These are phyloP conservation scores for Dryobotodes eremita DNA, from an alignment of 2,888 invertebrate genomes.

Conservation along the genomic window DNA sequence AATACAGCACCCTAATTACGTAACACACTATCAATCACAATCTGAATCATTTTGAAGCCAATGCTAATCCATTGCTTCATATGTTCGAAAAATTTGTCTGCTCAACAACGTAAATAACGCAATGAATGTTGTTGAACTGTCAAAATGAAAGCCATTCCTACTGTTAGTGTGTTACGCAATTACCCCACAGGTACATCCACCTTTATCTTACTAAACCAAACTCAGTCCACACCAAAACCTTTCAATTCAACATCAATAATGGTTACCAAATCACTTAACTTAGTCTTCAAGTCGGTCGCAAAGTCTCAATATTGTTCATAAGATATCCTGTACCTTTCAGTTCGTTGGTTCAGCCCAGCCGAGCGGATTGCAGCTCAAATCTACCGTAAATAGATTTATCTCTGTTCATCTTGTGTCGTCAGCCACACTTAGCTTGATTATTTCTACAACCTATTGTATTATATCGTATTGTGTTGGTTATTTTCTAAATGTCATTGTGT, in stretches of 20 bases:
- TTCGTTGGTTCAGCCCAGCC: slow-evolving; percentile 69
- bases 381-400: slow-evolving; percentile 79
- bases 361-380: slow-evolving; percentile 77
- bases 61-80: too few species aligned
- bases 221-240: not conserved
- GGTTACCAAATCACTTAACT: not conserved
- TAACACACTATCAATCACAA: too few species aligned
- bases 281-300: slow-evolving; percentile 12
- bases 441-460: slow-evolving; percentile 48
- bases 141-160: too few species aligned
- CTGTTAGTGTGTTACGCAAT: too few species aligned
- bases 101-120: too few species aligned
- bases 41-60: too few species aligned
- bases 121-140: too few species aligned
- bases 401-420: slow-evolving; percentile 62
- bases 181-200: too few species aligned
- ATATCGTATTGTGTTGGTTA: slow-evolving; percentile 9
- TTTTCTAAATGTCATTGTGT: slow-evolving; percentile 30
- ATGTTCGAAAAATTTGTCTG: too few species aligned
- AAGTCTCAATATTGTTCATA: slow-evolving; percentile 61
- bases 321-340: slow-evolving; percentile 68
- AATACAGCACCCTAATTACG: too few species aligned
- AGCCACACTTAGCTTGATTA: slow-evolving; percentile 59
- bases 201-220: not conserved
- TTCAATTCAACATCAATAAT: not conserved